Evolutionary conservation across 2,797 vertebrate genomes (phyloP), one percentile per base, ranked within the genome.

Genomic region (Melanotaenia pygmaea): DNA sequence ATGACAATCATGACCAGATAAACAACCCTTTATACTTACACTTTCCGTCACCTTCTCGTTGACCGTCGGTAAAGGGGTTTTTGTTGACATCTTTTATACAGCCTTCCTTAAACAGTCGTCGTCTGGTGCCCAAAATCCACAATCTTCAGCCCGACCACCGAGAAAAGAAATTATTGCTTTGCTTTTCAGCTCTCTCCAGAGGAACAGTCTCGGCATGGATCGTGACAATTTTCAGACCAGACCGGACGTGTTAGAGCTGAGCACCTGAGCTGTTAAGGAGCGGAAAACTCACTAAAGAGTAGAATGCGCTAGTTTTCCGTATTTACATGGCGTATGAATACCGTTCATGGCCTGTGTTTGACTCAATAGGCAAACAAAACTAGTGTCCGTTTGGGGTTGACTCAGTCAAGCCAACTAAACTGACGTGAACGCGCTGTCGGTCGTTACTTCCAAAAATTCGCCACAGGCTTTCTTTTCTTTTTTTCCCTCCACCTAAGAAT

Each of bases 41-140:
- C 97, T 97, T 89, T 99, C 98, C 18, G 96, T 92, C 95, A 94
- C 95, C 83, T 96, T 95, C 82, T 98, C 98, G 88, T 97, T 98
- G 83, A 98, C 97, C 59, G 97, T 97, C 1, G 97, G 97, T 82
- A 99, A 86, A 56, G 96, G 96, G 80, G 97, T 96, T 95, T 97
- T 94, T 82, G 96, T 96, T 94, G 98, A 98, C 98, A 99, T 99
- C 76, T 94, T 96, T 51, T 59, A 66, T 47, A 30, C 24, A 20
- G 53, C 59, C 64, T 77, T 66, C 57, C 70, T 34, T 83, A 12
- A 18, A 32, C 73, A 58, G 65, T 60, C 26, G 16, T 45, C 16
- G 57, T 71, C 24, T 13, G 63, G 34, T 40, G 82, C 75, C 59
- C 70, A 22, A 58, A 71, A 74, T 57, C 67, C 84, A 58, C 72